Base-by-base conservation (phyloP, 2,888 invertebrate species). In the Drosophila kanekoi region DNA sequence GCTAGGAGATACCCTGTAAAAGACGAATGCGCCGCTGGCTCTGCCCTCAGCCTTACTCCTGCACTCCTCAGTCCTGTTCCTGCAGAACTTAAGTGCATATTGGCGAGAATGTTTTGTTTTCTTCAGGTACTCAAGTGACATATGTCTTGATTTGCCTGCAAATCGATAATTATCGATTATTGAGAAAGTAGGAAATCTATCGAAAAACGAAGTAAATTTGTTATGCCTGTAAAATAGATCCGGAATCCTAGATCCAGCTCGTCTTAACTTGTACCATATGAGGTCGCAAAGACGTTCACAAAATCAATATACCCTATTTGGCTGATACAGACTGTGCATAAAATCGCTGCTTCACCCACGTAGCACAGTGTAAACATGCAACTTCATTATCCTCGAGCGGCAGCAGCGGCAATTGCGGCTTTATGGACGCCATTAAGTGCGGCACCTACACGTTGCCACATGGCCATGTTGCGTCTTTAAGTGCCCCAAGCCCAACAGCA, bases 341-440 rank as follows among this genome's bases (percentile, higher is more conserved):
- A 28, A 38, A 14, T 16, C 23, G 18, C 38, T 43, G 62, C 57
- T 67, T 77, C 77, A 85, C 87, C 89, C 83, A 83, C 83, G 89
- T 75, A 81, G 82, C 72, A 65, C 72, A 81, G 79, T 87, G 83
- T 84, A 87, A 88, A 89, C 89, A 88, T 88, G 87, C 87, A 89
- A 87, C 89, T 81, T 88, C 79, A 88, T 88, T 83, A 88, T 83
- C 84, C 87, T 81, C 73, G 38, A 64, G 63, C 64, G 64, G 40
- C 59, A 52, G 40, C 44, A 51, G 44, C 69, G 33, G 35, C 56
- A 66, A 44, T 49, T 67, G 72, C 63, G 32, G 32, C 48, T 80
- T 82, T 82, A 82, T 86, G 87, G 81, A 49, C 54, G 81, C 84
- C 84, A 86, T 82, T 82, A 88, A 88, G 57, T 73, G 70, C 77